Evolutionary conservation across 1,140 invertebrate species (phyloP).

Genomic region (Maniola jurtina): DNA sequence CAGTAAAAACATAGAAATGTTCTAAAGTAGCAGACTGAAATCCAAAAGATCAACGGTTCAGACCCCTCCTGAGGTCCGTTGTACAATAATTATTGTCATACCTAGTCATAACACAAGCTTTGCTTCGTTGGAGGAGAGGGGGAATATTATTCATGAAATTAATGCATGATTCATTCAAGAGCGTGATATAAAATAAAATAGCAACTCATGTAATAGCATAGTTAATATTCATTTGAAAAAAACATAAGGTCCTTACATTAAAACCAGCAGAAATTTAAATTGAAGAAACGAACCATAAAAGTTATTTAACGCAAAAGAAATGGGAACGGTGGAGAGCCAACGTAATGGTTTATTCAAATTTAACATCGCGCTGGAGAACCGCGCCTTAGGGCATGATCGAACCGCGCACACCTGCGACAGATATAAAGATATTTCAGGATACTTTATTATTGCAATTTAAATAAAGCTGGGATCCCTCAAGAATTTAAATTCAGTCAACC

Average conservation of each 20-base stretch:
- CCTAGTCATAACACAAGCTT: too few relatives aligned
- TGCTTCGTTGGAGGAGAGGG: too few relatives aligned
- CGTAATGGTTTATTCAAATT: constrained; percentile 72
- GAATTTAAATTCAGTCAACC: neutral
- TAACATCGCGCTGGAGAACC: constrained; percentile 53
- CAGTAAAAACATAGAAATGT: too few relatives aligned
- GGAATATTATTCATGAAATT: too few relatives aligned
- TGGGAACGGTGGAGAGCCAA: constrained; percentile 28
- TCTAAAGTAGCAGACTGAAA: too few relatives aligned
- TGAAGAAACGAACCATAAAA: constrained; percentile 13
- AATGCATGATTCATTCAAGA: too few relatives aligned
- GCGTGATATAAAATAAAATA: too few relatives aligned
- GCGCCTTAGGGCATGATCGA: constrained; percentile 45
- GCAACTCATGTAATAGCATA: too few relatives aligned
- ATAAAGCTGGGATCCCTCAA: neutral
- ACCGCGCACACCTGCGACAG: constrained; percentile 53
- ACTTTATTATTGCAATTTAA: constrained; percentile 11
- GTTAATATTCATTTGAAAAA: neutral
- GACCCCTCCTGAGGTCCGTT: too few relatives aligned
- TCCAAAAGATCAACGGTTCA: too few relatives aligned
- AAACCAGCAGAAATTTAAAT: constrained; percentile 14
- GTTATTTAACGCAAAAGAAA: constrained; percentile 26
- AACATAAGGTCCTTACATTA: neutral
- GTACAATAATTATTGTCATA: too few relatives aligned
- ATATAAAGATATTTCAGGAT: constrained; percentile 21